Evolutionary conservation across 2,113 vertebrate genomes (phyloP).

Genomic region (Clarias batrachus): DNA sequence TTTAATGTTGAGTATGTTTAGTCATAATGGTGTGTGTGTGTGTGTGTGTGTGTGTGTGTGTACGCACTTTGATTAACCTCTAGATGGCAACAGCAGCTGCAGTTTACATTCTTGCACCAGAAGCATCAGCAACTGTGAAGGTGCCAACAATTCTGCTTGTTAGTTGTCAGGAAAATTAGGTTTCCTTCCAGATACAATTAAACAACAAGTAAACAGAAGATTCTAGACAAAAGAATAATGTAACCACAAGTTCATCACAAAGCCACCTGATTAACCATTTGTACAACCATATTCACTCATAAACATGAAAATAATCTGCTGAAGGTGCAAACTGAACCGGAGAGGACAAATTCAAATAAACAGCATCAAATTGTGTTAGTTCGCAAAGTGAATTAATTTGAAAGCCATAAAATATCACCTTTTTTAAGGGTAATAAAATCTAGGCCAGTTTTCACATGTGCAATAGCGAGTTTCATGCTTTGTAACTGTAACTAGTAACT

Average conservation of each 20-base stretch:
- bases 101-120: conserved; percentile 16
- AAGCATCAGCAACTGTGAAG: neutral
- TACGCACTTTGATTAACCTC: conserved; percentile 30
- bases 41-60: conserved; percentile 14
- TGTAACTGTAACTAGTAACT: neutral
- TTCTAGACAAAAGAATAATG: neutral
- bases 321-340: neutral
- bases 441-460: neutral
- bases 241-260: neutral
- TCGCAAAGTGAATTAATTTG: too few species aligned
- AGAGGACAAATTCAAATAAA: neutral
- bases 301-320: neutral
- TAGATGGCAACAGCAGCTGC: conserved; percentile 49
- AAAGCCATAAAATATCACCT: neutral
- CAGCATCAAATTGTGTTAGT: neutral
- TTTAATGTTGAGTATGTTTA: neutral
- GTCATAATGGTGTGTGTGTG: neutral
- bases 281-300: neutral
- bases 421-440: neutral
- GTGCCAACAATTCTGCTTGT: neutral
- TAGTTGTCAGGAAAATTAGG: too few species aligned
- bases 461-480: neutral
- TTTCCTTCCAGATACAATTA: neutral
- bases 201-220: neutral
- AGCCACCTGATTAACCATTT: neutral